Percentiles rank a stretch among this genome's conserved stretches.
phyloP scores from a whole-genome alignment of 2,113 vertebrate genomes.

The Lamprotornis superbus region DNA sequence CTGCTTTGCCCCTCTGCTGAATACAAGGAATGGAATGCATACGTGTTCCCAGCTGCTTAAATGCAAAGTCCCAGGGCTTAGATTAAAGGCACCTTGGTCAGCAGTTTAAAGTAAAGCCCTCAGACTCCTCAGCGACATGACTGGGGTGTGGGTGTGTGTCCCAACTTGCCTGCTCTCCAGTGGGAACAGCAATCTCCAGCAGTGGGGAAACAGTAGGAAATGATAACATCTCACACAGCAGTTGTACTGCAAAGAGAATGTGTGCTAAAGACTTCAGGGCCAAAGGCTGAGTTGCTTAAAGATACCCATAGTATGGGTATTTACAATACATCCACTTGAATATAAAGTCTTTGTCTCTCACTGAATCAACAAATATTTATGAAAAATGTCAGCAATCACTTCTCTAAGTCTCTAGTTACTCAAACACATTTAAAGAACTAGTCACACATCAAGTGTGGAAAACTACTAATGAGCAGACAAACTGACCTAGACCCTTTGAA shows the following conservation, averaged over 20 bases:
- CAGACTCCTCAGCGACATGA: not conserved
- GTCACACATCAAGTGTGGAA: not conserved
- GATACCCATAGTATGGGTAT: not conserved
- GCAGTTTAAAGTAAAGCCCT: constrained; percentile 17
- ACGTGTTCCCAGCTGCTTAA: not conserved
- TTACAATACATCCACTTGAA: not conserved
- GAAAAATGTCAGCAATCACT: not conserved
- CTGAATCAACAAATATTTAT: not conserved
- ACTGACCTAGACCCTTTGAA: not conserved
- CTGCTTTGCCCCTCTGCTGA: constrained; percentile 13
- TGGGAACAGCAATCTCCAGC: not conserved
- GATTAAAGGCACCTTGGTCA: not conserved
- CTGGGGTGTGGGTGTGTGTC: not conserved
- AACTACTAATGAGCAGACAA: not conserved
- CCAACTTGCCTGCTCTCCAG: constrained; percentile 14
- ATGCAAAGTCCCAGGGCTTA: not conserved
- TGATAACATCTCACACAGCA: not conserved
- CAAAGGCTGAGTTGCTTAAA: not conserved
- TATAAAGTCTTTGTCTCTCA: not conserved
- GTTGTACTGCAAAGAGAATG: not conserved
- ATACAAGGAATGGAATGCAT: not conserved
- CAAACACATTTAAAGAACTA: not conserved
- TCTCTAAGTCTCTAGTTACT: not conserved
- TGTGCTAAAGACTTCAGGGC: not conserved
- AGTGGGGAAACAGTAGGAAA: not conserved